Conservation (phyloP, 1,140 invertebrate genomes). For the Lanistes nyassanus region DNA sequence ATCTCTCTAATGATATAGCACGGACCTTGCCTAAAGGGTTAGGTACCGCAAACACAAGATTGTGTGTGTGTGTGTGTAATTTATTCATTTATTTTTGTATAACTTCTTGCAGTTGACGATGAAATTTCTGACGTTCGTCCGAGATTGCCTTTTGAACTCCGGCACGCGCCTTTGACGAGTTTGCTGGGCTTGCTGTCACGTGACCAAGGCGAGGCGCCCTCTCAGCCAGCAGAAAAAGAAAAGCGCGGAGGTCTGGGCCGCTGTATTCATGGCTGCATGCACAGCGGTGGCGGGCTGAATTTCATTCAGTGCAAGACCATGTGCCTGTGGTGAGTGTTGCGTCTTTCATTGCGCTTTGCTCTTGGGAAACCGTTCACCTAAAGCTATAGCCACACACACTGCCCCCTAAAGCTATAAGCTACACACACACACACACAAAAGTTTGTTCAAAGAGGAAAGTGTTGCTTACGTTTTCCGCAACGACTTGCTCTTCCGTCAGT, state of each 20-base stretch:
- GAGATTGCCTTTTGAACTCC: background rate
- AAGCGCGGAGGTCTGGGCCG: conserved; percentile 36
- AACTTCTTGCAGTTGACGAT: background rate
- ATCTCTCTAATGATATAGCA: too few relatives aligned
- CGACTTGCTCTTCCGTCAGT: background rate
- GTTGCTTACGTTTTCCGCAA: too few relatives aligned
- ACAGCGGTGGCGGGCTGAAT: conserved; percentile 35
- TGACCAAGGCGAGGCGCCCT: conserved; percentile 2
- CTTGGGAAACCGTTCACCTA: background rate
- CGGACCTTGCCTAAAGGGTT: too few relatives aligned
- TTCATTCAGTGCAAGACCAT: conserved; percentile 49
- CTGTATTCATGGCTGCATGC: conserved; percentile 42
- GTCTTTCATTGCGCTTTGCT: background rate
- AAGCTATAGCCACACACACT: background rate
- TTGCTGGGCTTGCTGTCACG: background rate
- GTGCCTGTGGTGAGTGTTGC: conserved; percentile 36
- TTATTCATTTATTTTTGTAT: background rate
- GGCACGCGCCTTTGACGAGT: background rate
- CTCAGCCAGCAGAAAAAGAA: background rate
- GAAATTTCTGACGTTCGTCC: background rate
- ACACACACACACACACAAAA: background rate
- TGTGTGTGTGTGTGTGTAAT: too few relatives aligned
- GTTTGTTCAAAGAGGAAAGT: too few relatives aligned
- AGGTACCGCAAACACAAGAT: too few relatives aligned
- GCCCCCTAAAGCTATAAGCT: background rate